Evolutionary conservation across 2,113 vertebrate species (phyloP).

Genomic region (Tragelaphus imberbis): DNA sequence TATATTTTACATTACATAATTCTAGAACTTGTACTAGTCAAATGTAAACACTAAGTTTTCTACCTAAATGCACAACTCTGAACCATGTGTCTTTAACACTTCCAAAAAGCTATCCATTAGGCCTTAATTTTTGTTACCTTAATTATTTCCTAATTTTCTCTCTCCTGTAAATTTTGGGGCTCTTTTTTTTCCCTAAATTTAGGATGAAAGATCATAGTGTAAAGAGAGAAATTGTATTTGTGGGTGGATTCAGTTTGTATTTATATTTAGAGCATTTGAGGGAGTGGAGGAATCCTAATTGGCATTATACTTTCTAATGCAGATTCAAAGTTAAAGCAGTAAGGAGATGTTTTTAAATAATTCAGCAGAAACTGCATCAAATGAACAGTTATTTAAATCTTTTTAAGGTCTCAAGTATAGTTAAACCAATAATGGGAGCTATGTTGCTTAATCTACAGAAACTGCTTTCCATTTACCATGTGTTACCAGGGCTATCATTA

Average conservation of each 20-base stretch:
- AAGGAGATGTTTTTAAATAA: slow-evolving; percentile 71
- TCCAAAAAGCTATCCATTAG: background rate
- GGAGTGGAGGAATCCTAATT: slow-evolving; percentile 39
- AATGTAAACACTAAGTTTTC: background rate
- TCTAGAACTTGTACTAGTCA: background rate
- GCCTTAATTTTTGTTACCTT: background rate
- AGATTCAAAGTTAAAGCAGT: slow-evolving; percentile 53
- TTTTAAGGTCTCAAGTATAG: slow-evolving; percentile 40
- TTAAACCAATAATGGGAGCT: slow-evolving; percentile 65
- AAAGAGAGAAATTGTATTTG: background rate
- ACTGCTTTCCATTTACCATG: slow-evolving; percentile 60
- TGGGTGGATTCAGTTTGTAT: slow-evolving; percentile 35
- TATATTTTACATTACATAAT: slow-evolving; percentile 12
- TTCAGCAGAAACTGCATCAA: slow-evolving; percentile 64
- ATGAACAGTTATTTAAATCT: slow-evolving; percentile 46
- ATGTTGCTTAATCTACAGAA: slow-evolving; percentile 62
- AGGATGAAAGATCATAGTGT: slow-evolving; percentile 14
- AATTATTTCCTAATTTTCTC: background rate
- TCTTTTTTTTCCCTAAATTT: slow-evolving; percentile 34
- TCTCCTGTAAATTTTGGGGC: background rate
- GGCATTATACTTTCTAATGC: slow-evolving; percentile 44
- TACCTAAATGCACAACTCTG: background rate
- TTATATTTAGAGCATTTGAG: slow-evolving; percentile 43
- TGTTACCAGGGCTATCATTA: slow-evolving; percentile 67
- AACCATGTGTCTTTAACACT: background rate